Evolutionary conservation across 2,113 vertebrate species (phyloP), one percentile per base, ranked within the genome.

Genomic region (Scalopus aquaticus): DNA sequence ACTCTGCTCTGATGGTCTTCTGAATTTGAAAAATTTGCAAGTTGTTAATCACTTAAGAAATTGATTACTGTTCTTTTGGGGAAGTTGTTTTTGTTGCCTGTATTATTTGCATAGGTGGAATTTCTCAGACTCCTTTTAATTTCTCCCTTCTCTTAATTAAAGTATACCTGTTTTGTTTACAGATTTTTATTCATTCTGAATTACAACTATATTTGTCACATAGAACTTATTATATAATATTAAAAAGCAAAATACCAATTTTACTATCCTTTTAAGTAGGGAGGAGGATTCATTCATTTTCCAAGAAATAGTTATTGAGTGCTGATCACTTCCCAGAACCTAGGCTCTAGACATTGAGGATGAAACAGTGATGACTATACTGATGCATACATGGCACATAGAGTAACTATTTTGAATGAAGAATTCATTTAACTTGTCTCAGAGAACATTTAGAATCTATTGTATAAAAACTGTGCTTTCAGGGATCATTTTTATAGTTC

Each of bases 21-120:
- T 85, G n/a, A 94, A 67, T 95, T 74, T 84, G 26, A 35, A 91
- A 54, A 90, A 77, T 77, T 91, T 56, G 78, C 65, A 90, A 49
- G 37, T 74, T 78, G 26, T 94, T 77, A 62, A 22, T 76, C 60
- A 39, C n/a, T 78, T 94, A 77, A 85, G 74, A 69, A 73, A 70
- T 56, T n/a, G 46, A 65, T 69, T 44, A 24, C 4, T 82, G 9
- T 72, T 79, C 24, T 78, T 89, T 81, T 8, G 49, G 56, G 64
- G 17, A 77, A 30, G 17, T 67, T 76, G 35, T 46, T 79, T 76
- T 86, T n/a, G 9, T 56, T 85, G 37, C 32, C 12, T 64, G 15
- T 9, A 44, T 87, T 28, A 80, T 77, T 74, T 67, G 56, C 77
- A 64, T 79, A 30, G 15, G 15, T 80, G 42, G 73, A 60, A 4